Evolutionary conservation across 2,888 invertebrate genomes (phyloP).

Genomic region (Bombyx huttoni): DNA sequence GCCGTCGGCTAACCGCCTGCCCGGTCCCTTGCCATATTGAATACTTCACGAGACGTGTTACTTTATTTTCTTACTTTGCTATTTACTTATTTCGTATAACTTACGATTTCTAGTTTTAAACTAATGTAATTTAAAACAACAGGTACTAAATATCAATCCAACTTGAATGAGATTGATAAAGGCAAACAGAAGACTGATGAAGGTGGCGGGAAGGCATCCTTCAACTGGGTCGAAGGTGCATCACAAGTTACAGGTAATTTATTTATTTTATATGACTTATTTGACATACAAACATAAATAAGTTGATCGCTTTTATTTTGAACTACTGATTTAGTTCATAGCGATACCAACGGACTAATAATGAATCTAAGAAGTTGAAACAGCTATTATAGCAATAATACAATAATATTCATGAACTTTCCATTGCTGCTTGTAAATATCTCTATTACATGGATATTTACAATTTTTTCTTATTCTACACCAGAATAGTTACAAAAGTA

Average conservation of each 20-base stretch:
- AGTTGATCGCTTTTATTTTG: no score
- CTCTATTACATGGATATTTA: no score
- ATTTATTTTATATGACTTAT: not conserved
- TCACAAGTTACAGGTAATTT: constrained; percentile 57
- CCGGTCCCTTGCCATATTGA: constrained; percentile 54
- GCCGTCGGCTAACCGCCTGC: constrained; percentile 34
- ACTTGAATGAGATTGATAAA: constrained; percentile 84
- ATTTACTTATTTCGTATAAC: constrained; percentile 1
- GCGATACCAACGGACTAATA: no score
- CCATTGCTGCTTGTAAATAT: no score
- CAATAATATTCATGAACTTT: no score
- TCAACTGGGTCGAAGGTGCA: constrained; percentile 69
- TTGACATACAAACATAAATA: no score
- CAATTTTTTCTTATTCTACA: no score
- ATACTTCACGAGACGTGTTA: constrained; percentile 43
- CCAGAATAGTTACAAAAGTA: no score
- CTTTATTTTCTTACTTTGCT: not conserved
- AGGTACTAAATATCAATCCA: constrained; percentile 83
- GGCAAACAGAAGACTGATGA: constrained; percentile 82
- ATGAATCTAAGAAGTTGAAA: no score
- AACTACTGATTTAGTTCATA: no score
- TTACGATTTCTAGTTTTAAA: not conserved
- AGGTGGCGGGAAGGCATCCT: constrained; percentile 65
- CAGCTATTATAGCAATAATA: no score
- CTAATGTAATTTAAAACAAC: constrained; percentile 14